Evolutionary conservation across 2,797 vertebrate genomes (phyloP).

Genomic region (Brotula barbata): DNA sequence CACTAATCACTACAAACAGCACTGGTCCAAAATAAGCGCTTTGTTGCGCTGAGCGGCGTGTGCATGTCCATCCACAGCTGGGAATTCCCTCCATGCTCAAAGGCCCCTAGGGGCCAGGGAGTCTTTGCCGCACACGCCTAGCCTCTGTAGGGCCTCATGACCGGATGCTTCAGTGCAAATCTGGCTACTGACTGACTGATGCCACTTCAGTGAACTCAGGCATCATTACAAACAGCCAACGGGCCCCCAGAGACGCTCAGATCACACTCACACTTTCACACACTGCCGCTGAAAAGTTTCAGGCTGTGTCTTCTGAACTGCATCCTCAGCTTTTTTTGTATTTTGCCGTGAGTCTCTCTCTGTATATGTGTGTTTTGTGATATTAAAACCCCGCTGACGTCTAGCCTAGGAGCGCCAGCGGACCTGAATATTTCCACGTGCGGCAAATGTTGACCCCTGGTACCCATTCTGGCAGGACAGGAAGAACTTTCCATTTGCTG

Average conservation of each 20-base stretch:
- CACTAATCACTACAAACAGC: conserved; percentile 21
- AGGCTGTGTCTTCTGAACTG: conserved; percentile 14
- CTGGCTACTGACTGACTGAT: conserved; percentile 63
- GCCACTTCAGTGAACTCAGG: conserved; percentile 46
- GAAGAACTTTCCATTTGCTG: conserved; percentile 68
- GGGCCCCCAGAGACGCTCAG: conserved; percentile 23
- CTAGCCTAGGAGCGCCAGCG: conserved; percentile 14
- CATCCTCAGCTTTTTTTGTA: neutral
- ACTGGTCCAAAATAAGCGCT: conserved; percentile 35
- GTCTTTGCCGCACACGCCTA: conserved; percentile 64
- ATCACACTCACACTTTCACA: conserved; percentile 7
- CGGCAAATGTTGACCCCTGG: conserved; percentile 63
- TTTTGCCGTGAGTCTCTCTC: neutral
- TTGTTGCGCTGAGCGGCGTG: conserved; percentile 51
- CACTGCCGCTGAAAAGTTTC: neutral
- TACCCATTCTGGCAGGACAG: conserved; percentile 60
- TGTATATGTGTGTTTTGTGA: conserved; percentile 1
- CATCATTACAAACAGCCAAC: conserved; percentile 40
- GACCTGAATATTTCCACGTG: conserved; percentile 56
- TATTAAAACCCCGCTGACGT: neutral
- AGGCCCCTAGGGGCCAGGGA: conserved; percentile 50
- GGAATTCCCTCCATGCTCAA: conserved; percentile 57
- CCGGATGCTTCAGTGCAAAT: conserved; percentile 70
- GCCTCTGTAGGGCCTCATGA: conserved; percentile 55
- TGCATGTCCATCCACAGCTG: conserved; percentile 40